Evolutionary conservation across 2,888 invertebrate genomes (phyloP), one percentile per base, ranked within the genome.

Genomic region (Julus scandinavius): DNA sequence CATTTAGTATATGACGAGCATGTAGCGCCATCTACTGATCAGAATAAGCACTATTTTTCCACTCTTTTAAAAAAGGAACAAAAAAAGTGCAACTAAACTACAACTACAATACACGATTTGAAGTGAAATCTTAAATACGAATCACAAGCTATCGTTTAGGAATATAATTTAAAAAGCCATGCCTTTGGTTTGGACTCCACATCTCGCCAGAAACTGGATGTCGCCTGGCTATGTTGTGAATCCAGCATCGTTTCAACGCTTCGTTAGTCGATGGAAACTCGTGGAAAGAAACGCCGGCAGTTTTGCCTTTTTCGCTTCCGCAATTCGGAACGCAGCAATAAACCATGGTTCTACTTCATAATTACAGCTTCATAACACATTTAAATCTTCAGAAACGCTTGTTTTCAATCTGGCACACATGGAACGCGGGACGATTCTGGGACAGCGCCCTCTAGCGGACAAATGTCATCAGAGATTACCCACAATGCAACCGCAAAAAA

Each of bases 291-390:
- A 58, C 58, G 2, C 58, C 58, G 5, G 58, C n/a, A 58, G 58
- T 58, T n/a, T 58, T 58, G 58, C 58, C 58, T 58, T 58, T 58
- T 58, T 58, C 58, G 58, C 58, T 58, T 15, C 58, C 58, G 58
- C 58, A 58, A 58, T 58, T 58, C 58, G 58, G 58, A n/a, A 58
- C 58, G 58, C 58, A 58, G 15, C 58, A 58, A 58, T 58, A 58
- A 58, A 58, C 58, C 58, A 58, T 58, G 17, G 17, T 58, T 2
- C 58, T 58, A 58, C n/a, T 58, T 58, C 58, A 58, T 58, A n/a
- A 58, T 58, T 11, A 58, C 49, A 49, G 9, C 49, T n/a, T n/a
- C n/a, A n/a, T n/a, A n/a, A n/a, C n/a, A n/a, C n/a, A n/a, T n/a
- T n/a, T n/a, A n/a, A n/a, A n/a, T n/a, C n/a, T n/a, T n/a, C n/a